Evolutionary conservation across 1,140 invertebrate species (phyloP).

Genomic region (Mycetomoellerius zeteki): DNA sequence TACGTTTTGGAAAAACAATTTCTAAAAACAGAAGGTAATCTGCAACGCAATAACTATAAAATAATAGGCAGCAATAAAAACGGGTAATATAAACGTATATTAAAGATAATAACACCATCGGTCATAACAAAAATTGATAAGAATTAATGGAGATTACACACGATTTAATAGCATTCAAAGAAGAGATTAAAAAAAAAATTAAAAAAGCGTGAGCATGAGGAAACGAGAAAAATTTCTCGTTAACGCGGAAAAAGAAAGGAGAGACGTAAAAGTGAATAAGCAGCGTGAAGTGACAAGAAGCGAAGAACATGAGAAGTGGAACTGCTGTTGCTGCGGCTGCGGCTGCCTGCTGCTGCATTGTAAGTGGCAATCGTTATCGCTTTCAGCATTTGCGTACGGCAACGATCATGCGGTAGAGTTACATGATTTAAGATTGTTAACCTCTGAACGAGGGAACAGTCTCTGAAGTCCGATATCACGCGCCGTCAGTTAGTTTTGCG

Average conservation of each 20-base stretch:
- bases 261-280: slow-evolving; percentile 17
- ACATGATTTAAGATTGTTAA: slow-evolving; percentile 59
- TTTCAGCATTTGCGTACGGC: slow-evolving; percentile 54
- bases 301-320: slow-evolving; percentile 27
- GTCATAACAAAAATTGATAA: not conserved
- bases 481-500: slow-evolving; percentile 2
- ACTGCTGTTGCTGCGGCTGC: not conserved
- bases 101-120: not conserved
- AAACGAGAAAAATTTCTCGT: slow-evolving; percentile 15
- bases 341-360: slow-evolving; percentile 24
- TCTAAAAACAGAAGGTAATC: not conserved
- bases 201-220: not conserved
- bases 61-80: not conserved
- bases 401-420: slow-evolving; percentile 6
- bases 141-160: not conserved
- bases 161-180: not conserved
- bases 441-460: slow-evolving; percentile 8
- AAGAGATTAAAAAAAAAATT: slow-evolving; percentile 7
- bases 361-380: slow-evolving; percentile 59
- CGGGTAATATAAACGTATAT: not conserved
- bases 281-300: slow-evolving; percentile 38
- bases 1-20: not conserved
- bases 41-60: not conserved
- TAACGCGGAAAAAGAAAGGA: not conserved
- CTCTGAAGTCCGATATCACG: not conserved